Evolutionary conservation across 1,140 invertebrate species (phyloP).

Genomic region (Pogonomyrmex californicus): DNA sequence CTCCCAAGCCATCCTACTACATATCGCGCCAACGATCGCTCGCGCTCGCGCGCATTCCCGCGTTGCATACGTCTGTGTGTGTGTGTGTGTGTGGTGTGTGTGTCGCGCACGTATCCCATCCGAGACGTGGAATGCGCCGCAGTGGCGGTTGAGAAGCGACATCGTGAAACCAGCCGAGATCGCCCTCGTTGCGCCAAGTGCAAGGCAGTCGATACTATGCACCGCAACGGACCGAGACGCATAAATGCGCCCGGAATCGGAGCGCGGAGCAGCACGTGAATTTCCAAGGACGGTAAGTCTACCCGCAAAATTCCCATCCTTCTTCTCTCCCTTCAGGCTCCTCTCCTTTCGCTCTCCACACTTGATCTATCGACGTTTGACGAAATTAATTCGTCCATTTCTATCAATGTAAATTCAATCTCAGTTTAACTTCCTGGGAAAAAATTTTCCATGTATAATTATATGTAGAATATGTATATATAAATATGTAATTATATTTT

Average conservation of each 20-base stretch:
- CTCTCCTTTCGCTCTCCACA: too few species aligned
- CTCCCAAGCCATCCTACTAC: neutral
- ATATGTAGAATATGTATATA: too few species aligned
- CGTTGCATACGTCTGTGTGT: neutral
- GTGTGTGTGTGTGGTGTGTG: too few species aligned
- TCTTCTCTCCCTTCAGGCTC: too few species aligned
- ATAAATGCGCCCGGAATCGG: neutral
- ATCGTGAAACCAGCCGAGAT: neutral
- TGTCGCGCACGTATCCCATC: neutral
- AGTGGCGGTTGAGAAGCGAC: neutral
- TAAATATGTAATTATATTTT: too few species aligned
- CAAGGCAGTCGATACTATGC: constrained; percentile 43
- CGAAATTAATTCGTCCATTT: neutral
- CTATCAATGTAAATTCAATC: too few species aligned
- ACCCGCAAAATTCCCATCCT: neutral
- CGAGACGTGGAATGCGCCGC: neutral
- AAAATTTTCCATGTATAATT: too few species aligned
- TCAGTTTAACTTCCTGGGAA: too few species aligned
- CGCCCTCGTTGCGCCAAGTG: neutral
- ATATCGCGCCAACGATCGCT: neutral
- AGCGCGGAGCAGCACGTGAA: constrained; percentile 37
- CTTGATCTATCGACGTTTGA: neutral
- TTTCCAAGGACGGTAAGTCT: constrained; percentile 54
- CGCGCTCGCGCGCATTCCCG: neutral
- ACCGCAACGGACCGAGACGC: neutral